Percentiles rank a stretch among this genome's conserved stretches.
Evolutionary conservation across 2,797 vertebrate genomes (phyloP).

Genomic region (Pelochelys cantorii): DNA sequence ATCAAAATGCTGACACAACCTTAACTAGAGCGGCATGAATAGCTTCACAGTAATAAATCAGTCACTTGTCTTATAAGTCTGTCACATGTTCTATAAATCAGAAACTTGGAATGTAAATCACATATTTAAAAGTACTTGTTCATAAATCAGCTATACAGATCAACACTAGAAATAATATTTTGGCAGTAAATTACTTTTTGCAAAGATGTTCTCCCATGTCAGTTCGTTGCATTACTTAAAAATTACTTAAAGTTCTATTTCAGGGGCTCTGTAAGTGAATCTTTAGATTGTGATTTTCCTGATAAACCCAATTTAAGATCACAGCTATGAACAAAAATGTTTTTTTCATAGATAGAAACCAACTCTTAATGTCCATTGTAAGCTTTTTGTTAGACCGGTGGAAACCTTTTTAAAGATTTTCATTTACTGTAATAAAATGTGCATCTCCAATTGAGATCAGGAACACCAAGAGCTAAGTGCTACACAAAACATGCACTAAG

Average conservation of each 20-base stretch:
- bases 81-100: conserved; percentile 44
- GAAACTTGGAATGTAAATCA: conserved; percentile 53
- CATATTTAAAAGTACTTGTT: conserved; percentile 22
- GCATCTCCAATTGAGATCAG: neutral
- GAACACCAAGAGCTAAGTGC: neutral
- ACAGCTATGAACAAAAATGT: accelerated
- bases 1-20: conserved; percentile 23
- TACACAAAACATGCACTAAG: neutral
- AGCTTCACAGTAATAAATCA: conserved; percentile 41
- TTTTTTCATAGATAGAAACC: accelerated
- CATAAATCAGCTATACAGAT: conserved; percentile 58
- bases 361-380: neutral
- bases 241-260: conserved; percentile 21
- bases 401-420: accelerated
- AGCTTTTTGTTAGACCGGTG: neutral
- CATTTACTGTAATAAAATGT: neutral
- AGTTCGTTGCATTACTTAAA: conserved; percentile 22
- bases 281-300: neutral
- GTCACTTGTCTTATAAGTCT: neutral
- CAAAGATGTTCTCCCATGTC: neutral
- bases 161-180: conserved; percentile 52
- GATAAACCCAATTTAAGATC: neutral
- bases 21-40: conserved; percentile 1
- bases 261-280: neutral
- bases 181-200: conserved; percentile 37